A percentile compares a stretch with the other conserved stretches of the same genome.
Conservation (phyloP, 2,888 invertebrate species). For the Apamea anceps region DNA sequence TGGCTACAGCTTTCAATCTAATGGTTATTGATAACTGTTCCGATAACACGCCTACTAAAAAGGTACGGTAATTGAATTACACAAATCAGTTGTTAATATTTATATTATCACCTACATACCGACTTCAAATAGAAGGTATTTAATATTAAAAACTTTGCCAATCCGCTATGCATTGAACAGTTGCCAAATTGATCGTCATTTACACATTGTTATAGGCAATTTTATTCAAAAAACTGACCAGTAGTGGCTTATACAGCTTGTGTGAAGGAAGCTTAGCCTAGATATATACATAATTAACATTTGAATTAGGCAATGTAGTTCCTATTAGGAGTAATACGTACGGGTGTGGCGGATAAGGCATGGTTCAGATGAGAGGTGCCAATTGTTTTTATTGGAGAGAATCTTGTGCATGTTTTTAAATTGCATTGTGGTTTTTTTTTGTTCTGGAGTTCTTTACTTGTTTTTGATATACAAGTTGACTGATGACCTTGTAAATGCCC, state of each 20-base stretch:
- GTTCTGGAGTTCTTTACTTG: neutral
- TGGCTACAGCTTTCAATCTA: neutral
- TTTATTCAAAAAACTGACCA: constrained; percentile 73
- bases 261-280: constrained; percentile 81
- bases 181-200: constrained; percentile 65
- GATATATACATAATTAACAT: constrained; percentile 83
- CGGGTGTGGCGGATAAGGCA: constrained; percentile 59
- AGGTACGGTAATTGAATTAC: constrained; percentile 48
- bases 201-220: constrained; percentile 77
- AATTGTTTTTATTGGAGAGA: constrained; percentile 8
- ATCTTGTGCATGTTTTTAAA: neutral
- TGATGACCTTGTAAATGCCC: no score
- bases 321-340: constrained; percentile 69
- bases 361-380: constrained; percentile 31
- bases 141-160: constrained; percentile 35
- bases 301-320: constrained; percentile 80
- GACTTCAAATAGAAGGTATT: constrained; percentile 16
- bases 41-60: constrained; percentile 22
- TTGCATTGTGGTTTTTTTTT: neutral
- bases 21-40: constrained; percentile 19
- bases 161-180: constrained; percentile 20
- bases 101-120: constrained; percentile 59
- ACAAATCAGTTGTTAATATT: constrained; percentile 53
- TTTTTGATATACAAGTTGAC: neutral
- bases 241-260: constrained; percentile 70